Percentiles rank a stretch among this genome's conserved stretches.
phyloP scores from a whole-genome alignment of 2,888 invertebrate genomes.

The Andricus curvator region DNA sequence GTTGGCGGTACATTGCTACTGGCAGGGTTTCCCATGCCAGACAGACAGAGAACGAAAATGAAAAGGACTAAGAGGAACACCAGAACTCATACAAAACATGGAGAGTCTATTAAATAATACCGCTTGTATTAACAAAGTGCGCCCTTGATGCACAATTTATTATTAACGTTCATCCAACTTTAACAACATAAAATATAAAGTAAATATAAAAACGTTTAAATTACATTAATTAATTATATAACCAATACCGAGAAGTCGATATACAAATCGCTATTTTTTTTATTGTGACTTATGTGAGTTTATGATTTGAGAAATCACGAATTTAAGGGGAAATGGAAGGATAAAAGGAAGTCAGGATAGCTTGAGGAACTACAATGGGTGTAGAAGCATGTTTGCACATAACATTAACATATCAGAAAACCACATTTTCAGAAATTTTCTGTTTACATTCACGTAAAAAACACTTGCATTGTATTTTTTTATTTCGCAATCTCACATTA shows the following conservation, averaged over 20 bases:
- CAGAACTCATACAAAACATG: no score
- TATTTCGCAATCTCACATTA: constrained; percentile 49
- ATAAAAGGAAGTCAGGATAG: neutral
- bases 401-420: constrained; percentile 9
- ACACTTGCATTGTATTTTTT: constrained; percentile 52
- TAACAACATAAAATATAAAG: constrained; percentile 78
- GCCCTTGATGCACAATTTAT: constrained; percentile 70
- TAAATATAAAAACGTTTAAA: constrained; percentile 62
- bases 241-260: neutral
- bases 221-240: constrained; percentile 14
- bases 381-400: neutral
- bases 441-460: constrained; percentile 60
- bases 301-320: constrained; percentile 19
- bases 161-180: constrained; percentile 77
- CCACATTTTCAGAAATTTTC: constrained; percentile 40
- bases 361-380: neutral
- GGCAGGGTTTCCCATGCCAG: no score
- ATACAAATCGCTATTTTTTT: neutral
- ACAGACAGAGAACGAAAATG: no score
- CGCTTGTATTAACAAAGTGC: constrained; percentile 70
- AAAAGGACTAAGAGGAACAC: no score
- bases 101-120: no score
- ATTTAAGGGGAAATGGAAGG: neutral
- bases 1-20: no score
- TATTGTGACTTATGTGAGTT: constrained; percentile 9